A percentile compares a stretch with the other conserved stretches of the same genome.
phyloP scores from a whole-genome alignment of 2,797 vertebrate species.

The Esox lucius region DNA sequence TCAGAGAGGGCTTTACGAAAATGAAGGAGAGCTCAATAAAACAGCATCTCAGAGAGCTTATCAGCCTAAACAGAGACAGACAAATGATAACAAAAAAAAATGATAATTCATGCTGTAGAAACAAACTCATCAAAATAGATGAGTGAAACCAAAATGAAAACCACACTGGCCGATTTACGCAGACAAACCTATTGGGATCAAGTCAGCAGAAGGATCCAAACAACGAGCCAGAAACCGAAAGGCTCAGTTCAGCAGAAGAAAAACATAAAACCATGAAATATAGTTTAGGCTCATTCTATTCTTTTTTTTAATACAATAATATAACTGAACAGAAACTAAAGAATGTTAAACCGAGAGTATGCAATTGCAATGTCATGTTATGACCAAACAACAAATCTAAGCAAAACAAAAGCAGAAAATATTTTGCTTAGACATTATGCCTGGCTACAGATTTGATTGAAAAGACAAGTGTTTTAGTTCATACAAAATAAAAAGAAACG shows the following conservation, averaged over 20 bases:
- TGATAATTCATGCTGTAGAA: background rate
- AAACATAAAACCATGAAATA: conserved; percentile 8
- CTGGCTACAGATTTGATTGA: conserved; percentile 2
- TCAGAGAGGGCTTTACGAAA: background rate
- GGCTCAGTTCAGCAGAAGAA: background rate
- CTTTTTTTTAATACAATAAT: conserved; percentile 11
- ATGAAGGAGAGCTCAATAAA: background rate
- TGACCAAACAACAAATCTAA: background rate
- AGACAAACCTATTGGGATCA: conserved; percentile 14
- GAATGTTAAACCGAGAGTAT: conserved; percentile 14
- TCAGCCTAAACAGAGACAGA: background rate
- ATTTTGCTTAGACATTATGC: background rate
- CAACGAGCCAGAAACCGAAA: background rate
- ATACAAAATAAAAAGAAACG: background rate
- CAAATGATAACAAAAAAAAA: background rate
- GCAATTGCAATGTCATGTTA: conserved; percentile 12
- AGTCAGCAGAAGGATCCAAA: background rate
- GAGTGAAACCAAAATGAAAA: background rate
- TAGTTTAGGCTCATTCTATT: background rate
- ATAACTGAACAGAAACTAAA: background rate
- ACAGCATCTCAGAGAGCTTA: background rate
- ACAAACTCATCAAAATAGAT: background rate
- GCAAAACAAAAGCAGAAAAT: conserved; percentile 2
- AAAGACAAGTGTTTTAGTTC: background rate
- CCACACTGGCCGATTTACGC: background rate